Conservation (phyloP, 2,113 vertebrate genomes). For the Nematolebias whitei region DNA sequence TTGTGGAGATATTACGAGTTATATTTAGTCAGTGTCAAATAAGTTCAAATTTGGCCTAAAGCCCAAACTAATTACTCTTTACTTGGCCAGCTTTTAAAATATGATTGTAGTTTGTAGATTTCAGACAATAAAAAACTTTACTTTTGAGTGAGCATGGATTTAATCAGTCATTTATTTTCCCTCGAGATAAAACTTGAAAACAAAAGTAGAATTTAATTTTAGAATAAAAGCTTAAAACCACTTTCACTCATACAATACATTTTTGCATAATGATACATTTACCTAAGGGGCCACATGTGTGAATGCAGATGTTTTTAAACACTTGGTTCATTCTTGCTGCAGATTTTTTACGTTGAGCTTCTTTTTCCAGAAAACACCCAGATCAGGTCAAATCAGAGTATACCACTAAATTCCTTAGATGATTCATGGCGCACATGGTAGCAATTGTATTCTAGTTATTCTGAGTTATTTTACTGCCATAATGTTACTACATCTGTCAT, state of each 20-base stretch:
- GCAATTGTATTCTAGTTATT: not conserved
- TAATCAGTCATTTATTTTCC: not conserved
- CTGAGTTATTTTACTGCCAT: not conserved
- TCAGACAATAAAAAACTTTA: not conserved
- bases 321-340: too few relatives aligned
- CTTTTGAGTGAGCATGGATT: not conserved
- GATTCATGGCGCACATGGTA: not conserved
- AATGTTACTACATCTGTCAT: not conserved
- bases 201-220: not conserved
- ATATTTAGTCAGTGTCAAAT: not conserved
- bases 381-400: not conserved
- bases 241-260: not conserved
- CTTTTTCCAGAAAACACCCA: not conserved
- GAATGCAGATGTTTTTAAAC: not conserved
- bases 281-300: not conserved
- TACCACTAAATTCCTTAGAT: not conserved
- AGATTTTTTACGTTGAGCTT: not conserved
- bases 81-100: not conserved
- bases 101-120: too few relatives aligned
- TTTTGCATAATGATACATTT: not conserved
- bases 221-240: not conserved
- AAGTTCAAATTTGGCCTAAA: not conserved
- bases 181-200: not conserved
- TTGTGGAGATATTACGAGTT: not conserved
- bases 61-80: not conserved